Conservation (phyloP, 2,888 invertebrate genomes). For the Epicampocera succincta region DNA sequence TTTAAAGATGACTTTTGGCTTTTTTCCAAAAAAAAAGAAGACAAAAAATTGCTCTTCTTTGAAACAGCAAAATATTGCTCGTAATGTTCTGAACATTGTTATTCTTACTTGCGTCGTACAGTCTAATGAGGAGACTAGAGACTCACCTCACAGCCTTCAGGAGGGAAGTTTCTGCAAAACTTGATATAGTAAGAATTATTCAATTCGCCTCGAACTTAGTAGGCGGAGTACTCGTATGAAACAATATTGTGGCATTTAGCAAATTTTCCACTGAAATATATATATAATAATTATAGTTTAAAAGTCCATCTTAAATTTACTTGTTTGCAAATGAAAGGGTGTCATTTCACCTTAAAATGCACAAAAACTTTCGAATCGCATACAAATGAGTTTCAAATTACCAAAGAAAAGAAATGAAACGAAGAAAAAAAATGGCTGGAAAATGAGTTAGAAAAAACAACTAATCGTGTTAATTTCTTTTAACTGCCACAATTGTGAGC, state of each 20-base stretch:
- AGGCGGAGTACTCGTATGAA: too few relatives aligned
- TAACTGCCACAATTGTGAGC: slow-evolving; percentile 53
- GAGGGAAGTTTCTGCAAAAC: too few relatives aligned
- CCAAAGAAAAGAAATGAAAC: slow-evolving; percentile 42
- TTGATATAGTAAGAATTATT: too few relatives aligned
- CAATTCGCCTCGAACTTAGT: too few relatives aligned
- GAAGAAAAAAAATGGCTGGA: slow-evolving; percentile 26
- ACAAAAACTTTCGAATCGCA: slow-evolving; percentile 65
- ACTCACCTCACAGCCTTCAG: too few relatives aligned
- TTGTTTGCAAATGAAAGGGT: not conserved
- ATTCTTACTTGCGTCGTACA: too few relatives aligned
- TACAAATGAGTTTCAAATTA: slow-evolving; percentile 66
- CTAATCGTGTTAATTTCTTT: slow-evolving; percentile 67
- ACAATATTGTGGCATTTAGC: not conserved
- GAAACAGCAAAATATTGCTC: too few relatives aligned
- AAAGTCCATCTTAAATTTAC: slow-evolving; percentile 17
- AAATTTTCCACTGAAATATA: slow-evolving; percentile 47
- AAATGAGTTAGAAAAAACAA: slow-evolving; percentile 51
- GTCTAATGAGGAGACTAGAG: too few relatives aligned
- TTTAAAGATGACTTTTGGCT: too few relatives aligned
- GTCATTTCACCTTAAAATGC: slow-evolving; percentile 13
- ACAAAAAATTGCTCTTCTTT: too few relatives aligned
- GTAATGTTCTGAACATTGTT: too few relatives aligned
- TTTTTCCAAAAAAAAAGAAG: too few relatives aligned
- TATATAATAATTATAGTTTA: slow-evolving; percentile 1